Evolutionary conservation across 1,140 invertebrate species (phyloP), one percentile per base, ranked within the genome.

Genomic region (Sycophila sp.): DNA sequence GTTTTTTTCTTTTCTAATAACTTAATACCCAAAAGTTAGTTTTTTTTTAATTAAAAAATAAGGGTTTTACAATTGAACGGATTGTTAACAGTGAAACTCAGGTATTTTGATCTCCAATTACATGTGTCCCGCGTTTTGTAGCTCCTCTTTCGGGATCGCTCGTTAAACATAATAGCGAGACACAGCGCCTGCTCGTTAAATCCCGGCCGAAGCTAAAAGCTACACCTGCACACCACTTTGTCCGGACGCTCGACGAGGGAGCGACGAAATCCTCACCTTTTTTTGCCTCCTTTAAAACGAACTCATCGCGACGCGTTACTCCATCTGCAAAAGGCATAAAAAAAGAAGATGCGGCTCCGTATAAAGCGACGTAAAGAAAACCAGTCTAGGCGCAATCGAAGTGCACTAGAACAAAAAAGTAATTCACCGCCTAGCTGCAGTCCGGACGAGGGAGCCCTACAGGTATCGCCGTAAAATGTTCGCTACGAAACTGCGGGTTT

Each of bases 61-160:
- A n/a, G n/a, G 3, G n/a, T 47, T 47, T 47, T 19, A 22, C n/a
- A 15, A 19, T 19, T 19, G 10, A 19, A 47, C 19, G n/a, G 28
- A 62, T 62, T 24, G 22, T 15, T 30, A 55, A 10, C 15, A 32
- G 13, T 30, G 63, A 15, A 55, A 17, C 36, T 66, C 56, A 45
- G 13, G 51, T 58, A 66, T 66, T 67, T 58, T 58, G 53, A 67
- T 67, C 53, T 67, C 53, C 65, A 67, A 67, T 58, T 67, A 67
- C 58, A 58, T 58, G 22, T 30, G 24, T 53, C 36, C 51, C 38
- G 40, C 4, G 30, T 22, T 11, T 64, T 53, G 13, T 34, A 17
- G 28, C 19, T 28, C 15, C 51, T 28, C 32, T 4, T 56, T 38
- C 24, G 34, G 32, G 24, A 32, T 56, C 26, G 38, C 34, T 67